Evolutionary conservation across 2,113 vertebrate genomes (phyloP).

Genomic region (Pteruthius melanotis): DNA sequence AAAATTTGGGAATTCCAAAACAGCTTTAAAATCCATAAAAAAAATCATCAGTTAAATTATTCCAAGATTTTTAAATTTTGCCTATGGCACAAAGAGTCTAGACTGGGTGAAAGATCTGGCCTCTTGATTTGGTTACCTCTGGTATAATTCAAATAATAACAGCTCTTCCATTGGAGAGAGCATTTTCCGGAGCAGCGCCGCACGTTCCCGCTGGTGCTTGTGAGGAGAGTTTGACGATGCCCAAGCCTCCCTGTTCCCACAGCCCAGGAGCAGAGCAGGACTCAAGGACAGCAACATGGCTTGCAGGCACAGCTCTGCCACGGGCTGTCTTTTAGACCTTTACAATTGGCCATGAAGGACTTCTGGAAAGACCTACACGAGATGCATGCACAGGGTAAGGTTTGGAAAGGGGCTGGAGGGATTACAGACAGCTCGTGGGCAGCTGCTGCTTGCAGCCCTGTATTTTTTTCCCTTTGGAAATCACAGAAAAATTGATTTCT

Average conservation of each 20-base stretch:
- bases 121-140: not conserved
- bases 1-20: not conserved
- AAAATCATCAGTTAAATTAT: not conserved
- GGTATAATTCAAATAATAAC: not conserved
- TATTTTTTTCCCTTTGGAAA: not conserved
- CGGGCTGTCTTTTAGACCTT: not conserved
- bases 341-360: not conserved
- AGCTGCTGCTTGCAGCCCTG: not conserved
- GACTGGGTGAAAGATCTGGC: not conserved
- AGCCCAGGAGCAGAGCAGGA: not conserved
- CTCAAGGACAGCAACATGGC: not conserved
- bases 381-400: rapidly evolving
- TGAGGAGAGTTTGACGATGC: not conserved
- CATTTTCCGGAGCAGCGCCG: not conserved
- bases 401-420: not conserved
- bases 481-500: not conserved
- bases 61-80: not conserved
- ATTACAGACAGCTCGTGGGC: not conserved
- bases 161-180: not conserved
- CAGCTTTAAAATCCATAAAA: not conserved
- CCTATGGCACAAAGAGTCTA: not conserved
- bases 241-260: not conserved
- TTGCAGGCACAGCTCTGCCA: not conserved
- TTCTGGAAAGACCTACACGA: not conserved
- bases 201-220: not conserved